Base-by-base conservation (phyloP, 2,113 vertebrate species). In the Burhinus bistriatus region DNA sequence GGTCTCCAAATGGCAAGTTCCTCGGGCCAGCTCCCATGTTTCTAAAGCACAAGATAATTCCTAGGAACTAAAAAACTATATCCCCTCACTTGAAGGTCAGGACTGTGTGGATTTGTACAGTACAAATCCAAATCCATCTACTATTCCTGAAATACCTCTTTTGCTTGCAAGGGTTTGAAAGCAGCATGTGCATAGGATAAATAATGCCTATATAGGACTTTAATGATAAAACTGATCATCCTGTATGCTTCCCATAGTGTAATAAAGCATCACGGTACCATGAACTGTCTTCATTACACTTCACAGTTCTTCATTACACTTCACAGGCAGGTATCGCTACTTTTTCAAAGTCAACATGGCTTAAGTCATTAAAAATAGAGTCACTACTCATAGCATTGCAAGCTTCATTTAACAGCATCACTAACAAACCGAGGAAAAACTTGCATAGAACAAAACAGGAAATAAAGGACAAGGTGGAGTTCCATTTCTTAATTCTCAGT, bases 341-440 rank as follows among this genome's bases (percentile, higher is more conserved):
- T 44, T 87, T 73, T 47, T 57, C n/a, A 64, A 68, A 93, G 57
- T n/a, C 64, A 70, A 30, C n/a, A 6, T 12, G n/a, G 59, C 44
- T 89, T n/a, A 61, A 52, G 45, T 68, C 57, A 64, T 47, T 80
- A 85, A 83, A 94, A 92, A 73, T 30, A 87, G 75, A 89, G 51
- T 44, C 29, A 5, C 68, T 77, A 27, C 51, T 84, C 73, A 9
- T 2, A 59, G 72, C n/a, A 38, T 18, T 30, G 54, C 51, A 65
- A 90, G 77, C 38, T 84, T 89, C 55, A 20, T 94, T 71, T 80
- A 92, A 70, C 55, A 70, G 49, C 55, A 51, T 65, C 61, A 32
- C 34, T 36, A 64, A 66, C 9, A 55, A 54, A 52, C 18, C 4
- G 40, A 62, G 17, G n/a, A n/a, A 86, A 90, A 81, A 18, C 34